Evolutionary conservation across 2,797 vertebrate species (phyloP).

Genomic region (Eleutherodactylus coqui): DNA sequence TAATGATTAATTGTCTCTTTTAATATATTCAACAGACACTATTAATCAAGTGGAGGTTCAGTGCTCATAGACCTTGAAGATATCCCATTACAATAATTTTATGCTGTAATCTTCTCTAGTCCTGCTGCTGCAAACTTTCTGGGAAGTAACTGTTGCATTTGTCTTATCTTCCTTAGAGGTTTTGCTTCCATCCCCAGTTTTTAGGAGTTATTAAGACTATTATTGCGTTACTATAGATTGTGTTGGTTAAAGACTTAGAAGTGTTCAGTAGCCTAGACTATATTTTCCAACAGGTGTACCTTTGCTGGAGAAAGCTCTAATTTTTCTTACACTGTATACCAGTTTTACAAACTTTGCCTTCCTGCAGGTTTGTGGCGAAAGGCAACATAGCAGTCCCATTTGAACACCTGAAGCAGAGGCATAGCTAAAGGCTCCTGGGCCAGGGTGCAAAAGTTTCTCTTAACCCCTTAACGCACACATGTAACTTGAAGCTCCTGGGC

Average conservation of each 20-base stretch:
- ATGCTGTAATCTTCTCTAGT: neutral
- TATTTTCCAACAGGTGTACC: too few species aligned
- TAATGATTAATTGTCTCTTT: conserved; percentile 50
- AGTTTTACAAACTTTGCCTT: too few species aligned
- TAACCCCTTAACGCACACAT: too few species aligned
- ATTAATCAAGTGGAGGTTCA: conserved; percentile 44
- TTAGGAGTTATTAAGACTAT: neutral
- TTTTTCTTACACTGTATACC: neutral
- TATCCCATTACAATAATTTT: conserved; percentile 43
- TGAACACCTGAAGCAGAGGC: too few species aligned
- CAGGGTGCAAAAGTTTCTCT: too few species aligned
- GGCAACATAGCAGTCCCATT: too few species aligned
- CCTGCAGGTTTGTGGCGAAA: too few species aligned
- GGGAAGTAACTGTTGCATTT: neutral
- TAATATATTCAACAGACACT: conserved; percentile 34
- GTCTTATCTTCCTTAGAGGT: neutral
- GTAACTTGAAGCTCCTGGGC: too few species aligned
- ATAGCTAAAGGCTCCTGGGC: too few species aligned
- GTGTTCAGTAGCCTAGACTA: too few species aligned
- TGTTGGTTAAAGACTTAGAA: too few species aligned
- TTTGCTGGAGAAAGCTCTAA: too few species aligned
- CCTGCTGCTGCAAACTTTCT: neutral
- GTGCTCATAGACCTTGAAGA: conserved; percentile 40
- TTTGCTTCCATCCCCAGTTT: neutral
- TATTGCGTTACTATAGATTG: neutral